A percentile compares a stretch with the other conserved stretches of the same genome.
phyloP scores from a whole-genome alignment of 2,113 vertebrate species.

The Rostratula benghalensis region DNA sequence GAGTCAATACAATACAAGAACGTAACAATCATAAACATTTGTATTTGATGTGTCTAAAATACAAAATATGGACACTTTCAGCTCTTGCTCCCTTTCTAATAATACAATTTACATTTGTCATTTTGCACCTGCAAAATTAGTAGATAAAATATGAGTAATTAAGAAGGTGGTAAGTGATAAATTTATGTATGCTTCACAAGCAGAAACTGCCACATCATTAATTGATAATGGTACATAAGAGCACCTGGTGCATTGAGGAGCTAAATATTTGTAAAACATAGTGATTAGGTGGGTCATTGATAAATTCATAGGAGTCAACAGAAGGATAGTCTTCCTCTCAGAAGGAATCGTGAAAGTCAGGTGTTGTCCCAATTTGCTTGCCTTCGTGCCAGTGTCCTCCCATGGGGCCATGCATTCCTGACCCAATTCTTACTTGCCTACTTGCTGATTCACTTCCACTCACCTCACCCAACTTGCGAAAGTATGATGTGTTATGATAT shows the following conservation, averaged over 20 bases:
- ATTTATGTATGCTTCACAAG: not conserved
- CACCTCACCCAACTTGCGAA: not conserved
- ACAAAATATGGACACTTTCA: not conserved
- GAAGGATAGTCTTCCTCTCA: not conserved
- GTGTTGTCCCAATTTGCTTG: not conserved
- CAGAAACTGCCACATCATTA: not conserved
- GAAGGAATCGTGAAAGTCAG: not conserved
- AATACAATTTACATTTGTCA: not conserved
- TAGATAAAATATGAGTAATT: not conserved
- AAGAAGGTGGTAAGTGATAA: not conserved
- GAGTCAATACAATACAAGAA: not conserved
- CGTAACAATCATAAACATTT: not conserved
- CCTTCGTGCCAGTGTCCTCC: not conserved
- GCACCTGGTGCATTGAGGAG: not conserved
- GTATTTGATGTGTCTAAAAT: not conserved
- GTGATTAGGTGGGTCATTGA: fast-evolving
- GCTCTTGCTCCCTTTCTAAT: not conserved
- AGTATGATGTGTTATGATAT: not conserved
- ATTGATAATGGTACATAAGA: not conserved
- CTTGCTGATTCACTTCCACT: not conserved
- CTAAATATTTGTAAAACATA: not conserved
- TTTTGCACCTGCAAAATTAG: not conserved
- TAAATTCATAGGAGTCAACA: not conserved
- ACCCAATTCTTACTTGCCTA: not conserved
- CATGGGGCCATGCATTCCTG: not conserved